Evolutionary conservation across 2,888 invertebrate species (phyloP), one percentile per base, ranked within the genome.

Genomic region (Dromius quadrimaculatus): DNA sequence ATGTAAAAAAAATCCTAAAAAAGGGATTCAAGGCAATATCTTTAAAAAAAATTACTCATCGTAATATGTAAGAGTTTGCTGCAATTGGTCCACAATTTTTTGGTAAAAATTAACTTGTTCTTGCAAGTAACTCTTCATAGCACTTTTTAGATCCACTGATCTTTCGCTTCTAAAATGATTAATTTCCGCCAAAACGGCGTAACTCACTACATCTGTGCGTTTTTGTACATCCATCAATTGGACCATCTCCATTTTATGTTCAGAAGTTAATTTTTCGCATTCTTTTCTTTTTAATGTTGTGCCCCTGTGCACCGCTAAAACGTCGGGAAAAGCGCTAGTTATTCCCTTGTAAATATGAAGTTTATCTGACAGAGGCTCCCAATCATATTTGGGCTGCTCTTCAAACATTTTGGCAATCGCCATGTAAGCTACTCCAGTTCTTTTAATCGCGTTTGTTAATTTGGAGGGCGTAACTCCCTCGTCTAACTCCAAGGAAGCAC

Each of bases 291-390:
- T 97, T 76, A 93, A 92, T 74, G 95, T 88, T 1, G 94, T 93
- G 76, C 90, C 94, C 86, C 94, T 95, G 79, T 97, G 96, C 75
- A 95, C 91, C 50, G 89, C 89, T 69, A 97, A 85, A 62, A 94
- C 92, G 77, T 97, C 97, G 0, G 98, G 98, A 79, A 96, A 95
- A 71, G 90, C 90, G 70, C 90, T 89, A 5, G 98, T 90, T 65
- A 98, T 90, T 63, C 98, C 98, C 82, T 95, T 94, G 84, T 98
- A 98, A 76, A 98, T 91, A 79, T 95, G 95, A 74, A 98, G 87
- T 76, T 93, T 92, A 82, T 98, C 97, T 45, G 92, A 89, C 22
- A 98, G 86, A 0, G 95, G 94, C 76, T 95, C 94, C 91, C 94
- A 95, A 81, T 96, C 96, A 68, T 88, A 87, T 80, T 92, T 93